Percentiles rank a stretch among this genome's conserved stretches.
Conservation (phyloP, 2,113 vertebrate species). For the Takifugu flavidus region DNA sequence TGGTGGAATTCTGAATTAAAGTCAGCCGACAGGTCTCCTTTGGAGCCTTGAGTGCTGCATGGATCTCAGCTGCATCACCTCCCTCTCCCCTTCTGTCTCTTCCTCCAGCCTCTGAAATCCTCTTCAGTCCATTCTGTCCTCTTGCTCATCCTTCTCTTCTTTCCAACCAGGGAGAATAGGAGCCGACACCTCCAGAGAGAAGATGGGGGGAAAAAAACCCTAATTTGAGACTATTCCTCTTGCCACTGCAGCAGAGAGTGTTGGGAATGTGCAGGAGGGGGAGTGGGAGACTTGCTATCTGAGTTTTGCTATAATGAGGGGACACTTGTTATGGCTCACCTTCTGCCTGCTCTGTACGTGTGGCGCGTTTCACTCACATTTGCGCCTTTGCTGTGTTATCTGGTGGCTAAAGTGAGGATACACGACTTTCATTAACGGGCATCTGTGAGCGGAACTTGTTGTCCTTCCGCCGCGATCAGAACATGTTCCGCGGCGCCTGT, state of each 20-base stretch:
- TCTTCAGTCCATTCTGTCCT: constrained; percentile 30
- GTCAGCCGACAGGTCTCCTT: constrained; percentile 58
- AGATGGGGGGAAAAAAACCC: constrained; percentile 44
- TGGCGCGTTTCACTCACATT: constrained; percentile 26
- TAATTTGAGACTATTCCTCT: constrained; percentile 57
- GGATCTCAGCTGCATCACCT: constrained; percentile 39
- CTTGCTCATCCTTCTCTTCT: constrained; percentile 31
- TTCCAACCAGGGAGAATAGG: constrained; percentile 49
- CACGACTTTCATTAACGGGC: constrained; percentile 46
- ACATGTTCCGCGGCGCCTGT: constrained; percentile 17
- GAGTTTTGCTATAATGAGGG: constrained; percentile 45
- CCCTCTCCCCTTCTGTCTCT: too few relatives aligned
- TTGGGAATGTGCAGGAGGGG: constrained; percentile 34
- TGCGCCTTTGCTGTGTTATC: constrained; percentile 30
- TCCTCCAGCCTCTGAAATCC: constrained; percentile 44
- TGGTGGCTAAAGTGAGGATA: constrained; percentile 26
- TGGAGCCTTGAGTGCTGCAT: constrained; percentile 51
- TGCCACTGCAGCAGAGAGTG: constrained; percentile 38
- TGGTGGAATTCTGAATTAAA: constrained; percentile 49
- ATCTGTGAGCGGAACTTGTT: constrained; percentile 31
- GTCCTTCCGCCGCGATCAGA: constrained; percentile 19
- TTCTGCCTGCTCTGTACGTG: constrained; percentile 39
- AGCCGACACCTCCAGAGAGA: constrained; percentile 57
- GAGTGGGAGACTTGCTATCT: background rate
- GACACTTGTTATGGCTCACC: constrained; percentile 56